Percentiles rank a stretch among this genome's conserved stretches.
Conservation (phyloP, 2,113 vertebrate species). For the Budorcas taxicolor region DNA sequence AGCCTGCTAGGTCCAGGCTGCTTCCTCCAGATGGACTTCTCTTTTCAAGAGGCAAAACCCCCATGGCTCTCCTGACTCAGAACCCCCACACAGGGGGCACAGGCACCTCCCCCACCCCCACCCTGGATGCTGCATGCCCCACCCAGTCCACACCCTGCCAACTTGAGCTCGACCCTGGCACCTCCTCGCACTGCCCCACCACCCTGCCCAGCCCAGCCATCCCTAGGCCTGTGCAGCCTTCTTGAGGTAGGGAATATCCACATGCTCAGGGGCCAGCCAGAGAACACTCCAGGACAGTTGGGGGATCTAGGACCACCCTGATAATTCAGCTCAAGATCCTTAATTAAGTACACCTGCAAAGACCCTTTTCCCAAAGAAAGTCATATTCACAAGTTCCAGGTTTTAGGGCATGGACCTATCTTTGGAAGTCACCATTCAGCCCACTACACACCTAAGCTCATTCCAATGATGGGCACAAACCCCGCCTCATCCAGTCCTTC, state of each 20-base stretch:
- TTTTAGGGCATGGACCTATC: rapidly evolving
- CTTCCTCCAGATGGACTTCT: not conserved
- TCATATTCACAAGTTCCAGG: not conserved
- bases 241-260: not conserved
- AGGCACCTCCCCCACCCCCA: not conserved
- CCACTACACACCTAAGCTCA: not conserved
- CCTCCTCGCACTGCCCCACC: not conserved
- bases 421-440: not conserved
- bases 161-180: not conserved
- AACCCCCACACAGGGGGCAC: not conserved
- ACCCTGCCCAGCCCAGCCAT: not conserved
- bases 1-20: not conserved
- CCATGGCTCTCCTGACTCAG: not conserved
- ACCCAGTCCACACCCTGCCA: too few relatives aligned
- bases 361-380: not conserved
- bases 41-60: not conserved
- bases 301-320: not conserved
- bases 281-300: not conserved
- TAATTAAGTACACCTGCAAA: not conserved
- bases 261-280: not conserved
- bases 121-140: not conserved
- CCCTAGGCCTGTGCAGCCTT: not conserved
- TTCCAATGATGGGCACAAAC: not conserved
- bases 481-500: not conserved
- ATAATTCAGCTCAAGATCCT: not conserved